Conservation (phyloP, 2,113 vertebrate genomes). For the Cisticola juncidis region DNA sequence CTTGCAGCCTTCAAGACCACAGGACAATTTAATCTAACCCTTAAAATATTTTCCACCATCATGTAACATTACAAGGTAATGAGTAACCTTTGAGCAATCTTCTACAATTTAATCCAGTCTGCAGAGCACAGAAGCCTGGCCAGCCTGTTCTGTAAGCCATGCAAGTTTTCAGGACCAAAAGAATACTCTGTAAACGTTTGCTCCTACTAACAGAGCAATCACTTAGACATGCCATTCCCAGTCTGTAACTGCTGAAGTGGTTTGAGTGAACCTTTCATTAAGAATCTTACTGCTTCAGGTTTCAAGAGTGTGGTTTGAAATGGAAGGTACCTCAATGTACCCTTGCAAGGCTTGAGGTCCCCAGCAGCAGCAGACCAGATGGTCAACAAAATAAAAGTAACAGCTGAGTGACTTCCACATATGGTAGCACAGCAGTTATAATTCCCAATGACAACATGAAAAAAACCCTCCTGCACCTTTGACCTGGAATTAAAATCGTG, state of each 20-base stretch:
- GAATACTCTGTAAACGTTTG: background rate
- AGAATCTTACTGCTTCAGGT: background rate
- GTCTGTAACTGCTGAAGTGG: background rate
- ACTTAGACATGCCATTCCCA: background rate
- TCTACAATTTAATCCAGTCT: background rate
- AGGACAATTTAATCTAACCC: background rate
- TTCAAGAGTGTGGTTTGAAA: background rate
- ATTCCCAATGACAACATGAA: background rate
- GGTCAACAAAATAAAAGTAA: slow-evolving; percentile 22
- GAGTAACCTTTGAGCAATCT: background rate
- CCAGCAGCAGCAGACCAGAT: slow-evolving; percentile 47
- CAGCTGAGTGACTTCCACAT: slow-evolving; percentile 22
- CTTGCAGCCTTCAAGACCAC: background rate
- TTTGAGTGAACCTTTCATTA: background rate
- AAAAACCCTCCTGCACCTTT: background rate
- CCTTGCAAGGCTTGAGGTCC: background rate
- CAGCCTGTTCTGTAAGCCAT: background rate
- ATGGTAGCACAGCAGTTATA: slow-evolving; percentile 20
- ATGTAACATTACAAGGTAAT: background rate
- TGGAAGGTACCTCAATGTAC: background rate
- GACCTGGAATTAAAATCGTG: slow-evolving; percentile 7
- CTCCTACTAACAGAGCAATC: background rate
- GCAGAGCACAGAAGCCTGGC: background rate
- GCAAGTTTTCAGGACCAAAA: background rate
- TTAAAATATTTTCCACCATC: background rate